A percentile compares a stretch with the other conserved stretches of the same genome.
Conservation (phyloP, 64 coral and sea anemone genomes). For the Cladopsammia gracilis region DNA sequence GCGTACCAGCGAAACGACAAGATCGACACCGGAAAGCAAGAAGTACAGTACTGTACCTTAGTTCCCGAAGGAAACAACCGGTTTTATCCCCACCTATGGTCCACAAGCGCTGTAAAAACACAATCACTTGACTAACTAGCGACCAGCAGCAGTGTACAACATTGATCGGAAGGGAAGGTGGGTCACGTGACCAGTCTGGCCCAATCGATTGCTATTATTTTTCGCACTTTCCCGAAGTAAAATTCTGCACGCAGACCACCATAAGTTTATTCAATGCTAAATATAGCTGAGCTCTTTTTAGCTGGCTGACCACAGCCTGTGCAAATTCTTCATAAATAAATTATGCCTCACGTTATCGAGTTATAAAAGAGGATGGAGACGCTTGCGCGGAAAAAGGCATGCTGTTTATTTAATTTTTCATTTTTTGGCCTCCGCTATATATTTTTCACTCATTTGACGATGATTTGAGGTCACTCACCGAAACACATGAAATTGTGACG, state of each 20-base stretch:
- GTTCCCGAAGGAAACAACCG: conserved; percentile 1
- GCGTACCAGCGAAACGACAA: background rate
- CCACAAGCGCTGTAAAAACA: conserved; percentile 5
- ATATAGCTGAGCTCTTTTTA: conserved; percentile 47
- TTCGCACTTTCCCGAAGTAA: background rate
- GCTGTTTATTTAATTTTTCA: background rate
- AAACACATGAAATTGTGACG: no score
- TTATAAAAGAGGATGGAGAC: background rate
- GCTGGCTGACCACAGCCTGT: background rate
- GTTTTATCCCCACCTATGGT: background rate
- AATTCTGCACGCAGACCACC: background rate
- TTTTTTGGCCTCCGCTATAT: no score
- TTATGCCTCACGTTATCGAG: background rate
- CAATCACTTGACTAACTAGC: conserved; percentile 11
- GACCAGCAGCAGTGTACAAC: conserved; percentile 19
- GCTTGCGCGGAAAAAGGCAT: background rate
- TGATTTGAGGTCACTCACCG: no score
- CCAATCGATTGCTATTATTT: conserved; percentile 43
- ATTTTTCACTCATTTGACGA: no score
- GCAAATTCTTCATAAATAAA: conserved; percentile 27
- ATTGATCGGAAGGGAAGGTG: conserved; percentile 41
- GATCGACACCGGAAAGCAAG: background rate
- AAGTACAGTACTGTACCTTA: background rate
- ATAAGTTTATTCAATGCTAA: conserved; percentile 45
- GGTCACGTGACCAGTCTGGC: conserved; percentile 10